Evolutionary conservation across 2,797 vertebrate species (phyloP).

Genomic region (Chiloscyllium punctatum): DNA sequence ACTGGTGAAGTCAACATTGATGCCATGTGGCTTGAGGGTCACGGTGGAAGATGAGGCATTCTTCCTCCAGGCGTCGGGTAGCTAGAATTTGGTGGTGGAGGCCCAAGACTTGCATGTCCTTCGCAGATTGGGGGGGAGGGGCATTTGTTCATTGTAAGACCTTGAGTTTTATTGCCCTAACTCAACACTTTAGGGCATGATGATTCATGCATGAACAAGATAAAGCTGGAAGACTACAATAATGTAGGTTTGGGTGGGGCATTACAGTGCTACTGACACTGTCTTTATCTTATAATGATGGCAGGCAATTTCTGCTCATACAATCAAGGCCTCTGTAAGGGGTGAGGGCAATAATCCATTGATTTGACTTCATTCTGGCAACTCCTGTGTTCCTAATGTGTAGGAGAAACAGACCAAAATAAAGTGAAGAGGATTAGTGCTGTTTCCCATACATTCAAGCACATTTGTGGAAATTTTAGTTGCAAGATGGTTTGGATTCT

Average conservation of each 20-base stretch:
- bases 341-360: background rate
- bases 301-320: background rate
- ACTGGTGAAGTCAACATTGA: too few species aligned
- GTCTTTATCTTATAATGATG: background rate
- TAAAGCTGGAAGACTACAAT: background rate
- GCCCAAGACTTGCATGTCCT: too few species aligned
- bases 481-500: background rate
- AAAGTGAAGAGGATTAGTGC: background rate
- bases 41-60: too few species aligned
- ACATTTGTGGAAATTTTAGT: background rate
- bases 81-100: too few species aligned
- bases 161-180: background rate
- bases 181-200: too few species aligned
- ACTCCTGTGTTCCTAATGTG: background rate
- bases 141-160: background rate
- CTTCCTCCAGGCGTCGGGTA: too few species aligned
- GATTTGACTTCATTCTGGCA: background rate
- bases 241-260: background rate
- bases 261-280: background rate
- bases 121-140: too few species aligned
- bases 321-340: background rate
- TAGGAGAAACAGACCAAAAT: background rate
- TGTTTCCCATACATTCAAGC: background rate
- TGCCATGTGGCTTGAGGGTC: too few species aligned
- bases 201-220: too few species aligned